Evolutionary conservation across 2,113 vertebrate species (phyloP).

Genomic region (Campylomormyrus tamandua): DNA sequence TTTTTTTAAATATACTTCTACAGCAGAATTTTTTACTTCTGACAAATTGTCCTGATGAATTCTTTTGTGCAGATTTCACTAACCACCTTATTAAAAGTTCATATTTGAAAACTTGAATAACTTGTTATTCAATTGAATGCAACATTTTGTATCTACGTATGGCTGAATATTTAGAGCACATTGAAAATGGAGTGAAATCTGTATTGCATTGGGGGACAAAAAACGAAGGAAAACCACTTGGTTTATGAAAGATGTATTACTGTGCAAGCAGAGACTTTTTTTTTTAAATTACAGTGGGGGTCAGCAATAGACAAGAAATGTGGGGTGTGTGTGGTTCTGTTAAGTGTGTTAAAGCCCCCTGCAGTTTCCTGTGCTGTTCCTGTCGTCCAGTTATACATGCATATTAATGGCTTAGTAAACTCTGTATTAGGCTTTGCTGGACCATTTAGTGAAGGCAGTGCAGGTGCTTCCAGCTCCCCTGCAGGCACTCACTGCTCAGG

Average conservation of each 20-base stretch:
- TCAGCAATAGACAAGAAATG: neutral
- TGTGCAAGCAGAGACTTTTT: neutral
- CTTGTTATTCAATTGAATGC: neutral
- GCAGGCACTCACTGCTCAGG: conserved; percentile 52
- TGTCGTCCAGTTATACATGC: neutral
- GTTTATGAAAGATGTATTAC: neutral
- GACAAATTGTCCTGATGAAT: neutral
- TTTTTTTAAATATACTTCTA: neutral
- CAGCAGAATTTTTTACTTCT: neutral
- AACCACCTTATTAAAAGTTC: neutral
- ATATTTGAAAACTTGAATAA: neutral
- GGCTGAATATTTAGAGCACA: neutral
- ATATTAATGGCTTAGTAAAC: neutral
- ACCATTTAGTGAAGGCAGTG: neutral
- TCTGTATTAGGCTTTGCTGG: neutral
- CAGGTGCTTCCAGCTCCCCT: neutral
- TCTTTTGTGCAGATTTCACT: neutral
- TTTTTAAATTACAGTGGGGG: neutral
- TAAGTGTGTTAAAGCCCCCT: neutral
- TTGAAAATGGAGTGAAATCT: neutral
- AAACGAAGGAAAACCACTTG: neutral
- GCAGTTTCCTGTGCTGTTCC: neutral
- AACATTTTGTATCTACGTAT: neutral
- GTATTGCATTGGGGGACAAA: neutral
- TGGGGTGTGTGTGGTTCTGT: neutral